Percentiles rank a stretch among this genome's conserved stretches.
Evolutionary conservation across 2,797 vertebrate genomes (phyloP).

Genomic region (Ptychobarbus kaznakovi): DNA sequence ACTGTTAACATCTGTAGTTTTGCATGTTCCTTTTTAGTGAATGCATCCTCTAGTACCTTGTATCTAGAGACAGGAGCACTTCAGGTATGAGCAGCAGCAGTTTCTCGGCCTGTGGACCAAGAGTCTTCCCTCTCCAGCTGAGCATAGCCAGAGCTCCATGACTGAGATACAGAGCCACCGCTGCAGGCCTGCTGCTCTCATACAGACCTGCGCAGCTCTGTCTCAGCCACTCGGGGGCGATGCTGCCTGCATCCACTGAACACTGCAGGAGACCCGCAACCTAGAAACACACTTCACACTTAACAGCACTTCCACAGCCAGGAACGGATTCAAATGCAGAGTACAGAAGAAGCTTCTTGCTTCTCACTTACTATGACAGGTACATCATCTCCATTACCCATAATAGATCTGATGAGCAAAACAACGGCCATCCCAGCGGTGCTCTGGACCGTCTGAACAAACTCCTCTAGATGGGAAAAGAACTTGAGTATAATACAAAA

Average conservation of each 20-base stretch:
- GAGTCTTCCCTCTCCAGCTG: conserved; percentile 81
- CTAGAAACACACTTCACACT: conserved; percentile 67
- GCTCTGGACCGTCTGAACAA: conserved; percentile 89
- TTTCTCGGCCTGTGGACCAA: conserved; percentile 78
- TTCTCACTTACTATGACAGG: conserved; percentile 83
- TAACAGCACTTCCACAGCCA: neutral
- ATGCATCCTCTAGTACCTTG: conserved; percentile 74
- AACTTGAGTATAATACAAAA: neutral
- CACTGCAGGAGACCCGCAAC: conserved; percentile 80
- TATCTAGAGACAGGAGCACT: conserved; percentile 83
- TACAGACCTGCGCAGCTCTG: conserved; percentile 78
- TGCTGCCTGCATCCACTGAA: conserved; percentile 58
- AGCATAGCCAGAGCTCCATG: conserved; percentile 94
- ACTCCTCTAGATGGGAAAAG: conserved; percentile 76
- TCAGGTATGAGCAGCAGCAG: conserved; percentile 82
- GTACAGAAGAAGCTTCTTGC: neutral
- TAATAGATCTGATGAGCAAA: conserved; percentile 83
- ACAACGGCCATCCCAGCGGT: conserved; percentile 90
- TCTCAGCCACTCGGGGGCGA: conserved; percentile 82
- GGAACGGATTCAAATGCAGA: neutral
- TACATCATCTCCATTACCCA: conserved; percentile 79
- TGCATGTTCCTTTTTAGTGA: neutral
- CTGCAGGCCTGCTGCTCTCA: conserved; percentile 62
- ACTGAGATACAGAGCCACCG: conserved; percentile 86
- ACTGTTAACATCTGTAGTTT: neutral